Percentiles rank a stretch among this genome's conserved stretches.
Evolutionary conservation across 1,140 invertebrate genomes (phyloP).

Genomic region (Magallana angulata): DNA sequence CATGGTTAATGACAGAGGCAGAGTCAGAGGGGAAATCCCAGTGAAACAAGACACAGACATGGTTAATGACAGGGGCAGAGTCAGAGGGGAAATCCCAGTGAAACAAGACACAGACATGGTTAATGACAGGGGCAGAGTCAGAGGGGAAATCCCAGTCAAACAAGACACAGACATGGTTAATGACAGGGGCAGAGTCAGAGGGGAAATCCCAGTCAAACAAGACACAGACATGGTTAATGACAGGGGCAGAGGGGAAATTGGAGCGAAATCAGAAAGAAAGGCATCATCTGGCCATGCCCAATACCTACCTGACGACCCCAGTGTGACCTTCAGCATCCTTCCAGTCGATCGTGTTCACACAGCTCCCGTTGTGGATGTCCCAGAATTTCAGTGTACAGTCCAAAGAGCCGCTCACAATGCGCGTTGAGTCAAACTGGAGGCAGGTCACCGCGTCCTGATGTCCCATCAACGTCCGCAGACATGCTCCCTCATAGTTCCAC

Average conservation of each 20-base stretch:
- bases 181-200: no score
- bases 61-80: not conserved
- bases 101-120: not conserved
- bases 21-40: no score
- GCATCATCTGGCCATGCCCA: no score
- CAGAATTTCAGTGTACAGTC: conserved; percentile 82
- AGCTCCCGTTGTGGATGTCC: conserved; percentile 79
- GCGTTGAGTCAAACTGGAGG: conserved; percentile 80
- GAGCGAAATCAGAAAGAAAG: no score
- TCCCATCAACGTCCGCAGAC: conserved; percentile 79
- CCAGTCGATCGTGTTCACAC: conserved; percentile 82
- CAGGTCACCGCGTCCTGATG: conserved; percentile 82
- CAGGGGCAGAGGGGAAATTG: no score
- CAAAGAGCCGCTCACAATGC: conserved; percentile 81
- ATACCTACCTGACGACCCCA: conserved; percentile 77
- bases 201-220: not conserved
- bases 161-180: not conserved
- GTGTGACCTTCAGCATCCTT: conserved; percentile 83
- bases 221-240: not conserved
- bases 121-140: not conserved
- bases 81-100: not conserved
- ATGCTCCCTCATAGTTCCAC: conserved; percentile 79
- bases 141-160: not conserved
- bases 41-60: not conserved
- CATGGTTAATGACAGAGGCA: no score